Evolutionary conservation across 2,888 invertebrate genomes (phyloP), one percentile per base, ranked within the genome.

Genomic region (Philereme transversata): DNA sequence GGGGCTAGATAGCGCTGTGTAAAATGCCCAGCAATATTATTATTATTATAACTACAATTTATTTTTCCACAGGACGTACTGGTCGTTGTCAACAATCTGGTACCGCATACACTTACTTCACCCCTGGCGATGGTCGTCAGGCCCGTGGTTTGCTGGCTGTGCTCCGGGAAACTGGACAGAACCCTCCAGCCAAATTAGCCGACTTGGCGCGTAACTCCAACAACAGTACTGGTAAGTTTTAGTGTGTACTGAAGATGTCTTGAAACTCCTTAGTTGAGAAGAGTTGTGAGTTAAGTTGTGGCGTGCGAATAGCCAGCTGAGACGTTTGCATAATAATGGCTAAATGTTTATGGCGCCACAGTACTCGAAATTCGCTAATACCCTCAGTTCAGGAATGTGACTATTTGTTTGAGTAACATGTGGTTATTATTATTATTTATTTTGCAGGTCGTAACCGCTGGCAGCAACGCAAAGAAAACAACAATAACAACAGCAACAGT

Each of bases 31-130:
- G n/a, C n/a, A n/a, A n/a, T n/a, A n/a, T n/a, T n/a, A n/a, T n/a
- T n/a, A n/a, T 44, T 3, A 38, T 5, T 40, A 35, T 43, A 10
- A 49, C 38, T 45, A 22, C 22, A 22, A 22, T 22, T 22, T 51
- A 47, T 45, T 53, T 3, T 35, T 57, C 47, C 35, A 40, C 62
- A 92, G 94, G 97, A 58, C 95, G 98, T 72, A 98, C 98, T 22
- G 98, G 98, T 6, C 95, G 99, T 70, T 97, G 97, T 76, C 97
- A 97, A 79, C 97, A 97, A 80, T 95, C 97, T 41, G 98, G 98
- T 51, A 99, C 99, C 5, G 98, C 99, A 0, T 99, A 99, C 86
- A 99, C 99, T 4, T 99, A 98, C 90, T 99, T 99, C 88, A 99
- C 99, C 0, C 95, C 96, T 8, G 95, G 96, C 65, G 99, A 99